phyloP scores from a whole-genome alignment of 2,888 invertebrate species.

The Acrocera orbiculus region DNA sequence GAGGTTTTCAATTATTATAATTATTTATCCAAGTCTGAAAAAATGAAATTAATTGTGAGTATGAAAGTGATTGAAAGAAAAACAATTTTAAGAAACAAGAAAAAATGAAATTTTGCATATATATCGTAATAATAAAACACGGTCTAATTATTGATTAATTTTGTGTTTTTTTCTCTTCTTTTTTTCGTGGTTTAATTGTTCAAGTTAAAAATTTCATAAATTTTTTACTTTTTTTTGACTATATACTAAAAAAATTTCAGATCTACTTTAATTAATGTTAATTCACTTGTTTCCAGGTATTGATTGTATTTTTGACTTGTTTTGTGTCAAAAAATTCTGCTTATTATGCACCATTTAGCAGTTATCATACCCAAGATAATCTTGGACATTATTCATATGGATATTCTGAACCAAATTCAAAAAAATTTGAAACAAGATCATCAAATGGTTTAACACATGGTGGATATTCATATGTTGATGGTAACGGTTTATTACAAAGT shows the following conservation, averaged over 20 bases:
- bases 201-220: too few relatives aligned
- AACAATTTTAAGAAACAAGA: too few relatives aligned
- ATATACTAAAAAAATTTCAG: slow-evolving; percentile 1
- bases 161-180: slow-evolving; percentile 2
- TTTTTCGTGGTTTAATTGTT: slow-evolving; percentile 2
- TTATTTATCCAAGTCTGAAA: too few relatives aligned
- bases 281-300: slow-evolving; percentile 17
- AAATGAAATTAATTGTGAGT: too few relatives aligned
- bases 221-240: slow-evolving; percentile 1
- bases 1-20: slow-evolving; percentile 31
- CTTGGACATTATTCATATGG: slow-evolving; percentile 45
- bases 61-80: too few relatives aligned
- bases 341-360: slow-evolving; percentile 31
- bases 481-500: slow-evolving; percentile 43
- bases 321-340: slow-evolving; percentile 5
- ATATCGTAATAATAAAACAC: too few relatives aligned
- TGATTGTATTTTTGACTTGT: slow-evolving; percentile 19
- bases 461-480: slow-evolving; percentile 51
- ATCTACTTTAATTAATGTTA: too few relatives aligned
- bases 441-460: slow-evolving; percentile 44
- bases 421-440: slow-evolving; percentile 42
- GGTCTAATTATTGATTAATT: too few relatives aligned
- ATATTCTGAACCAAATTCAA: slow-evolving; percentile 43
- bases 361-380: slow-evolving; percentile 43
- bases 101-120: too few relatives aligned